Evolutionary conservation across 2,797 vertebrate genomes (phyloP), one percentile per base, ranked within the genome.

Genomic region (Meda fulgida): DNA sequence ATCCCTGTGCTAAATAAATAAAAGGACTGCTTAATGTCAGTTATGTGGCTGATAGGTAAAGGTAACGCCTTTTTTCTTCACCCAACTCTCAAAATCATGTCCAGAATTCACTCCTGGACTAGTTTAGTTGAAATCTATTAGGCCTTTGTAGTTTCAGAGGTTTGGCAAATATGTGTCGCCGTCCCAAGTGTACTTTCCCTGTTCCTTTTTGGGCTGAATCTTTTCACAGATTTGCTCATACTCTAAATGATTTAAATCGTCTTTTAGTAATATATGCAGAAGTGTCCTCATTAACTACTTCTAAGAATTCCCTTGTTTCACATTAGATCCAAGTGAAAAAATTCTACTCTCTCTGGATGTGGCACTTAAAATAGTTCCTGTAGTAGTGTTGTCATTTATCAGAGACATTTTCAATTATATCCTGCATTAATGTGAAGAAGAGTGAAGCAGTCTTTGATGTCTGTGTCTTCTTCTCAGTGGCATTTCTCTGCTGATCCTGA

Each of bases 401-500:
- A 53, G 43, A 53, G 43, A 53, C 5, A 3, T 26, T 16, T n/a
- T 67, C 31, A 53, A 38, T 36, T 71, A 26, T 29, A 71, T 43
- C 34, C 18, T 58, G 3, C 23, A 5, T 51, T 83, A 4, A 73
- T 63, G 58, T 40, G 16, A 26, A 19, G 38, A 60, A 71, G 38
- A 43, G 36, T 43, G 29, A 48, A 51, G 26, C 38, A 31, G 19
- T 34, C 65, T 38, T 53, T 58, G 9, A 34, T 21, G 14, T n/a
- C 29, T 66, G 14, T 26, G 14, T 66, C 55, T 67, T 77, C 43
- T 77, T 67, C 76, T 63, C 83, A 98, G 96, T 55, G 97, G 97
- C 0, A 98, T 99, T 87, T 99, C 98, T 16, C 93, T 99, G 88
- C 93, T 99, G 89, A 97, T 99, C 92, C 95, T 99, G 67, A 99